Base-by-base conservation (phyloP, 2,113 vertebrate genomes). In the Syngnathoides biaculeatus region DNA sequence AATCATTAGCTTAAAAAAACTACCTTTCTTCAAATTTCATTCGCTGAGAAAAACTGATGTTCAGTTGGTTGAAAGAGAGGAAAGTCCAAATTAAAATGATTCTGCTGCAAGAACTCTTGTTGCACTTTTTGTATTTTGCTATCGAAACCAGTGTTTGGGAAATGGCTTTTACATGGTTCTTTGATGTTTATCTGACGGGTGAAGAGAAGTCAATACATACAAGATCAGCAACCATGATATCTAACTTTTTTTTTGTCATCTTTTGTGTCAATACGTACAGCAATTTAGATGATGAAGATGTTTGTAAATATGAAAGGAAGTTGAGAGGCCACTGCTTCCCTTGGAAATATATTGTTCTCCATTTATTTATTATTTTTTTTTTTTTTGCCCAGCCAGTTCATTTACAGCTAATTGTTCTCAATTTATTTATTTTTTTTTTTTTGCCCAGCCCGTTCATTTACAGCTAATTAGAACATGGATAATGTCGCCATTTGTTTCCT, bases 91-190 rank as follows among this genome's bases (percentile, higher is more conserved):
- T 4, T 17, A 39, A 45, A 12, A 6, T 0, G 47, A 71, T 53
- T 60, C 14, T 22, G 24, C 0, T 38, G 6, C 17, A 30, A 59
- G 64, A 12, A 12, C 40, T 35, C 8, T 22, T 68, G n/a, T 48
- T 53, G 64, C 2, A 57, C 22, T 62, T 1, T 17, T 35, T 56
- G 65, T 59, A 40, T 55, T 71, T 65, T 48, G 47, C 38, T n/a
- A 80, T 83, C 58, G 71, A 64, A 88, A 79, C 75, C 22, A 26
- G 11, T 65, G 30, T 81, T 87, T 76, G 84, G 88, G 86, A 90
- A 89, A n/a, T 38, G 57, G 17, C 57, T 38, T 30, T 30, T 20
- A 52, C 56, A 19, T 38, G 56, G 30, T n/a, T 50, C 45, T 27
- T 30, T 59, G 15, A 59, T 17, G 9, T 9, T 38, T 20, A 26